Evolutionary conservation across 2,797 vertebrate species (phyloP).

Genomic region (Gymnopithys bicolor): DNA sequence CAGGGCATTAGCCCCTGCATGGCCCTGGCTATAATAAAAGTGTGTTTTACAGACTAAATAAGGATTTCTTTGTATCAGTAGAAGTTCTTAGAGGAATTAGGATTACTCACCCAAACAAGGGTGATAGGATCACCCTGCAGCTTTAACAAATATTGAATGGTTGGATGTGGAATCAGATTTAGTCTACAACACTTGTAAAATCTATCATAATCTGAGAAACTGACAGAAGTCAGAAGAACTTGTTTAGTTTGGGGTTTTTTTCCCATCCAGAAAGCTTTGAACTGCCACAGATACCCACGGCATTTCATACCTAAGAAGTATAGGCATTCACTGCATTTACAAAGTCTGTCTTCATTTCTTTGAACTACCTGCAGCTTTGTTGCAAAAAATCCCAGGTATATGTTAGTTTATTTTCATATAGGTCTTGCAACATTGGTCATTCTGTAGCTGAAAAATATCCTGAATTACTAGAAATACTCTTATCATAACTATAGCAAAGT

Average conservation of each 20-base stretch:
- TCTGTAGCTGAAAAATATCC: background rate
- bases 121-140: background rate
- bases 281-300: background rate
- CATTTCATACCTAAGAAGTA: conserved; percentile 13
- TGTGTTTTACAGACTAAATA: too few species aligned
- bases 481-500: background rate
- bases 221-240: background rate
- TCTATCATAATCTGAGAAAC: background rate
- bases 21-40: too few species aligned
- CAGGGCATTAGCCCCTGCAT: too few species aligned
- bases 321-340: background rate
- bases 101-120: background rate
- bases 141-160: background rate
- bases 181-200: background rate
- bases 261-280: background rate
- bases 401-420: background rate
- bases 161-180: background rate
- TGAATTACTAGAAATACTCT: background rate
- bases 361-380: background rate
- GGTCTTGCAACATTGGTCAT: background rate
- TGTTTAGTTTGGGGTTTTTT: background rate
- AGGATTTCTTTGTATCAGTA: background rate
- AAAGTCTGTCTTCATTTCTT: background rate
- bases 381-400: background rate
- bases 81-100: conserved; percentile 10